These are phyloP conservation scores for Eumacrocentrus americanus DNA, from an alignment of 2,888 invertebrate genomes.

Conservation along the genomic window DNA sequence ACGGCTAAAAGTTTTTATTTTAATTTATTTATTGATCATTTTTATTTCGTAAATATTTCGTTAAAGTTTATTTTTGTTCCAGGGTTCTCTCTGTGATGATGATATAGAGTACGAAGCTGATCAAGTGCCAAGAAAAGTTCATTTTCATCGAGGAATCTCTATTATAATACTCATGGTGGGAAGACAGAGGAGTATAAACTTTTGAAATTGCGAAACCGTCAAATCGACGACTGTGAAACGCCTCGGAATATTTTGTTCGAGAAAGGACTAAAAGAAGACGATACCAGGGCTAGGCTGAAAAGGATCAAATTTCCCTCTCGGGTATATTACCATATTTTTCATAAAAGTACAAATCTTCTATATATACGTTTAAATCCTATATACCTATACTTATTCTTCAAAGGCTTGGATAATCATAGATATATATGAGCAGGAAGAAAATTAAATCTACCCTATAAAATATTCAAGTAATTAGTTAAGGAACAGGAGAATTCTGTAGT, in stretches of 20 bases:
- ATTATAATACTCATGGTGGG: too few relatives aligned
- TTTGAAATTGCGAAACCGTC: conserved; percentile 4
- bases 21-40: not conserved
- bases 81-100: not conserved
- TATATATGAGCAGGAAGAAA: too few relatives aligned
- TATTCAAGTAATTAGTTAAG: too few relatives aligned
- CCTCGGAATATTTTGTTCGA: conserved; percentile 11
- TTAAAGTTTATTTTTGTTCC: not conserved
- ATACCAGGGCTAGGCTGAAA: not conserved
- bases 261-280: not conserved
- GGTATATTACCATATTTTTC: conserved; percentile 31
- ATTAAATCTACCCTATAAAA: too few relatives aligned
- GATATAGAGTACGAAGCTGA: conserved; percentile 5
- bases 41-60: not conserved
- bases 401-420: too few relatives aligned
- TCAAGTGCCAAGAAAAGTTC: conserved; percentile 17
- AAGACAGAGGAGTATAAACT: not conserved
- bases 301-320: not conserved
- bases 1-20: not conserved
- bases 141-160: not conserved
- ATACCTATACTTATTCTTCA: too few relatives aligned
- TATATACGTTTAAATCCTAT: not conserved
- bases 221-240: not conserved
- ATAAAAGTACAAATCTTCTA: conserved; percentile 24
- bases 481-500: too few relatives aligned